phyloP scores from a whole-genome alignment of 2,113 vertebrate species.

The Apteryx owenii region DNA sequence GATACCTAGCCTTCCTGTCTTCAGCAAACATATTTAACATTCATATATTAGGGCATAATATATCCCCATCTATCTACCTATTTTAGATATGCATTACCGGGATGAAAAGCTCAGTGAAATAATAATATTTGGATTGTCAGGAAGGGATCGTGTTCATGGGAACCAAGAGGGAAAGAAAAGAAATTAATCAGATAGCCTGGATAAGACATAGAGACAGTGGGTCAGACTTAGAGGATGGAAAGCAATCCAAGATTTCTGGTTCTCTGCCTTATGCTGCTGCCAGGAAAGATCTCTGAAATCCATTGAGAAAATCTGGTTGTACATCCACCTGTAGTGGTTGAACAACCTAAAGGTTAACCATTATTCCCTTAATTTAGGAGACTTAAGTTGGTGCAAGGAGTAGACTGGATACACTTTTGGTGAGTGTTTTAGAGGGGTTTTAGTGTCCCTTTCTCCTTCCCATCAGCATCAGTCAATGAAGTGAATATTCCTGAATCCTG shows the following conservation, averaged over 20 bases:
- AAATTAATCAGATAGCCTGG: neutral
- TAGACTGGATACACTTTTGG: neutral
- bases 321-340: neutral
- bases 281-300: neutral
- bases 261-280: neutral
- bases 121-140: neutral
- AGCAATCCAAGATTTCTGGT: neutral
- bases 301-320: neutral
- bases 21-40: neutral
- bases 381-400: neutral
- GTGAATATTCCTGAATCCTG: neutral
- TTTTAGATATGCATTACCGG: neutral
- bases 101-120: neutral
- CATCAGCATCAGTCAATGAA: neutral
- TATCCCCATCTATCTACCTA: neutral
- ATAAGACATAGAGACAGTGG: neutral
- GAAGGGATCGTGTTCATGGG: accelerated
- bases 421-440: neutral
- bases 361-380: neutral
- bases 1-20: neutral
- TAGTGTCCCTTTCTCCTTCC: neutral
- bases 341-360: neutral
- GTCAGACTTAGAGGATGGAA: neutral
- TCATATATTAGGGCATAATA: neutral
- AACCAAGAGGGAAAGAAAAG: neutral